Evolutionary conservation across 2,797 vertebrate species (phyloP), one percentile per base, ranked within the genome.

Genomic region (Chaetodon trifasciatus): DNA sequence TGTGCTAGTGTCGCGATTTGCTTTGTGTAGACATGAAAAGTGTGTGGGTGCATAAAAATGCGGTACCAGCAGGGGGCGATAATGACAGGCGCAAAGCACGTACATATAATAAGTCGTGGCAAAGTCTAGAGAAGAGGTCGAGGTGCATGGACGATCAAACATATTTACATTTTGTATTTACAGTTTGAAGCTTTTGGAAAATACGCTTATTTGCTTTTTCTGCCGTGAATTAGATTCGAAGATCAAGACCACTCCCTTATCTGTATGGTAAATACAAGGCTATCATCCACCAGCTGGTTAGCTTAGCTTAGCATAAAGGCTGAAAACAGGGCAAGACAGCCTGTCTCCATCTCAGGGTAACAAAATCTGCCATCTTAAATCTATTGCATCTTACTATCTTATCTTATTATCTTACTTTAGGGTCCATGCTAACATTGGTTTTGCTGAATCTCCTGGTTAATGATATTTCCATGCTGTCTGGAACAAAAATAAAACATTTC

Each of bases 361-460:
- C 15, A 40, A 28, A 28, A 5, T 46, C 44, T 46, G 11, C 44
- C 44, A 13, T 13, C 13, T 46, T 4, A 46, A 15, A 46, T 44
- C 40, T 46, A 2, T 24, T 50, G n/a, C 10, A 50, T 50, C 8
- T n/a, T 46, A 46, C 44, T 32, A 46, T 15, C 46, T 17, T 17
- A n/a, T 44, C 1, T 16, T 57, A 57, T 32, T 37, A 19, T 39
- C 19, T 9, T 39, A 53, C 28, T 17, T 37, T 4, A 21, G 3
- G 56, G 6, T 37, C 4, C 17, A 19, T 58, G 56, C 9, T 6
- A 39, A 9, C 21, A 15, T 74, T 2, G 17, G 23, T 53, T 63
- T 66, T 70, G 11, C 23, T 70, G 17, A 42, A 35, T 78, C 35
- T 62, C 50, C 39, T 60, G 78, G 65, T 37, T 8, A 52, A 13